Conservation (phyloP, 2,797 vertebrate species). For the Lagocephalus sceleratus region DNA sequence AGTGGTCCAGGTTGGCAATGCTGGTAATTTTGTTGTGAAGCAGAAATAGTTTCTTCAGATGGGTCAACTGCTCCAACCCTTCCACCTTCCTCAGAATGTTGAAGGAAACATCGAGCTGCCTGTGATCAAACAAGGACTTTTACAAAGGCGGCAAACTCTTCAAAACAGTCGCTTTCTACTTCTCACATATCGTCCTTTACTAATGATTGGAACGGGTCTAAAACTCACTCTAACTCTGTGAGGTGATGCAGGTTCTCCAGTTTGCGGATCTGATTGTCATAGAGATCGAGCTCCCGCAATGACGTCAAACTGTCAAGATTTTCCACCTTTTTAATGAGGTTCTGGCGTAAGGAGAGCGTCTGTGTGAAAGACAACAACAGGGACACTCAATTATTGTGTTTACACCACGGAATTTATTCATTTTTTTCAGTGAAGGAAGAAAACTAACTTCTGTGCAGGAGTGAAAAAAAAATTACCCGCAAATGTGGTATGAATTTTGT, state of each 20-base stretch:
- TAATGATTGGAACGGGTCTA: neutral
- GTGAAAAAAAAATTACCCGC: no score
- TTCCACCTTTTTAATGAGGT: conserved; percentile 94
- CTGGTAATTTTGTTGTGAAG: conserved; percentile 95
- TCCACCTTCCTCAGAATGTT: conserved; percentile 91
- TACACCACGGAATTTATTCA: neutral
- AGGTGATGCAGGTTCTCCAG: conserved; percentile 91
- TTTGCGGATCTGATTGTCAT: conserved; percentile 96
- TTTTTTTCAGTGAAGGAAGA: no score
- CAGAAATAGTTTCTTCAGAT: conserved; percentile 91
- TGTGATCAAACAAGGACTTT: conserved; percentile 53
- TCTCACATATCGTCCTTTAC: neutral
- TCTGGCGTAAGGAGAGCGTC: conserved; percentile 95
- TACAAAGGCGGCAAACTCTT: neutral
- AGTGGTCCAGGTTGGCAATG: conserved; percentile 85
- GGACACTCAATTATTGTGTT: conserved; percentile 1
- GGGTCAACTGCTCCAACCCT: conserved; percentile 86
- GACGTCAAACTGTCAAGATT: conserved; percentile 87
- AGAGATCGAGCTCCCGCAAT: conserved; percentile 90
- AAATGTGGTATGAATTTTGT: neutral
- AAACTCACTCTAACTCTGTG: conserved; percentile 89
- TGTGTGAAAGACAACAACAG: conserved; percentile 52
- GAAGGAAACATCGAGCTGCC: conserved; percentile 93
- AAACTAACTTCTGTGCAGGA: no score
- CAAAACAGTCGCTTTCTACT: neutral